Conservation (phyloP, 2,888 invertebrate genomes). For the Lymantria dispar region DNA sequence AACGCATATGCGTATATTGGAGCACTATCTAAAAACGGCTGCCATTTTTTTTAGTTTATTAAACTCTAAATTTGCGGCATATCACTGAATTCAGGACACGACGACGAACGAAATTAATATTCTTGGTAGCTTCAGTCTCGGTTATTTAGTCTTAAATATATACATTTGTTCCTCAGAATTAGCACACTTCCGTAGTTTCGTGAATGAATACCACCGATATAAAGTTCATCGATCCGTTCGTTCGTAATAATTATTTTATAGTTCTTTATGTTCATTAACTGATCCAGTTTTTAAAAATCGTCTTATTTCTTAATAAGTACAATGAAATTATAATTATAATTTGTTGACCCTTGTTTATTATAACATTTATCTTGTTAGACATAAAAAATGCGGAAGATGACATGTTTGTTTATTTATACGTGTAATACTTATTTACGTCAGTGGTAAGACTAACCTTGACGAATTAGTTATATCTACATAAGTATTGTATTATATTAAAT, state of each 20-base stretch:
- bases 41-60: slow-evolving; percentile 5
- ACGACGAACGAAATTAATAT: slow-evolving; percentile 16
- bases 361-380: background rate
- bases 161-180: slow-evolving; percentile 20
- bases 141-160: slow-evolving; percentile 12
- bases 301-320: background rate
- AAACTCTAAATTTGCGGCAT: slow-evolving; percentile 25
- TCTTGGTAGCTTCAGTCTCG: background rate
- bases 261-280: background rate
- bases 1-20: too few species aligned
- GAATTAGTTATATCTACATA: too few species aligned
- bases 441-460: background rate
- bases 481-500: too few species aligned
- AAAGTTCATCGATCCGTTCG: background rate
- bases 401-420: background rate
- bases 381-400: background rate
- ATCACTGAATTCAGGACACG: slow-evolving; percentile 25
- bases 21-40: background rate
- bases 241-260: background rate
- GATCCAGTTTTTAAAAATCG: background rate
- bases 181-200: slow-evolving; percentile 50
- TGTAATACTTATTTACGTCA: background rate
- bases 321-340: background rate
- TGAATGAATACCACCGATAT: slow-evolving; percentile 19
- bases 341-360: background rate